Base-by-base conservation (phyloP, 2,113 vertebrate species). In the Melozone crissalis region DNA sequence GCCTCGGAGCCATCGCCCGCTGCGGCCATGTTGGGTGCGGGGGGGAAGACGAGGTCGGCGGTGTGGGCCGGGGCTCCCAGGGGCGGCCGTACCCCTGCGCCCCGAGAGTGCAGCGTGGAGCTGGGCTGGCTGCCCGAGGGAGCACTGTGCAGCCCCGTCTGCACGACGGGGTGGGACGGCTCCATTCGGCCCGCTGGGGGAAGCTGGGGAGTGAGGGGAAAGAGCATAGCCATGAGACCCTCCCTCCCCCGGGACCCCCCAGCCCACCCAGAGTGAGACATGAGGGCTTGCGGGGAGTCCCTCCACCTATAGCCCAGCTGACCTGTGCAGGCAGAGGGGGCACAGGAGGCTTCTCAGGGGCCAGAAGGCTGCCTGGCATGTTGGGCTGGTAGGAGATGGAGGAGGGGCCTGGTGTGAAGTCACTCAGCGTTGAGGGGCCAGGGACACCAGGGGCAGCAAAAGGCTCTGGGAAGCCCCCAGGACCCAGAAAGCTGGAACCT, bases 321-420 rank as follows among this genome's bases (percentile, higher is more conserved):
- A 99, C 98, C 98, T 99, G 99, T 89, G 97, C 78, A 1, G 98
- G 57, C 90, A 99, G 96, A 24, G 98, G 95, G 90, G 98, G 97
- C 1, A 97, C 97, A 1, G 97, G 96, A 3, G 98, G 92, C 63
- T 99, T 99, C 93, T 99, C 99, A 1, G 98, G 95, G 39, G 97
- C 97, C 91, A 98, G 95, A 87, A 98, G 97, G 35, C 97, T 93
- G 2, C 97, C 97, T 23, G 99, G 98, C 44, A 99, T 98, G 96
- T 99, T 99, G 0, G 99, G 91, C 85, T 98, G 99, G 84, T 99
- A 99, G 76, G 98, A 98, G 83, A 98, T 95, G 2, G 98, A 97
- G 1, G 98, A 98, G 1, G 98, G 98, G 21, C 98, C 98, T 0
- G 98, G 97, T 2, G 98, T 91, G 55, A 99, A 99, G 74, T 99